Percentiles rank a stretch among this genome's conserved stretches.
Conservation (phyloP, 2,797 vertebrate species). For the Hirundo rustica region DNA sequence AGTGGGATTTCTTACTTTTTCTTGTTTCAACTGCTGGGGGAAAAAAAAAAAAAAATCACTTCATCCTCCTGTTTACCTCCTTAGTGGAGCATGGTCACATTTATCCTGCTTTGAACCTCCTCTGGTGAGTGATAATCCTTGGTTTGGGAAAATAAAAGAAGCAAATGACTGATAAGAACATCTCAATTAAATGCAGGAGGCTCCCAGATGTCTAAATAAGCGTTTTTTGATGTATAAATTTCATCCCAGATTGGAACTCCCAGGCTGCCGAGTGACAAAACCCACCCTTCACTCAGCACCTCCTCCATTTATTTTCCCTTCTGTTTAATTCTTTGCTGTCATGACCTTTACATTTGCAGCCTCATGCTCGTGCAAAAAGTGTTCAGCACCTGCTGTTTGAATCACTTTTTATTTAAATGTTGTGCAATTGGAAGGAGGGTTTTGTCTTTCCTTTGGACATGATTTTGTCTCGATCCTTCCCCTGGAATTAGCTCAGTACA, state of each 20-base stretch:
- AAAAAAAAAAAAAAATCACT: background rate
- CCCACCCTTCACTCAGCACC: background rate
- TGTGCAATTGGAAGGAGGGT: conserved; percentile 23
- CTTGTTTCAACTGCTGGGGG: background rate
- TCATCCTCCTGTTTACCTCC: background rate
- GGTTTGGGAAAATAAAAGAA: background rate
- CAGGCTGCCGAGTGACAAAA: background rate
- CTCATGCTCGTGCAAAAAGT: conserved; percentile 10
- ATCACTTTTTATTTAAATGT: background rate
- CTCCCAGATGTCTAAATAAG: background rate
- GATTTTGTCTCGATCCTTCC: conserved; percentile 49
- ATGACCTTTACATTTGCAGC: background rate
- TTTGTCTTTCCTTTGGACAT: background rate
- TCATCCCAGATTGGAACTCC: background rate
- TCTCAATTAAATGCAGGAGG: background rate
- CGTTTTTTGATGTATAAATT: background rate
- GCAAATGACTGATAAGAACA: background rate
- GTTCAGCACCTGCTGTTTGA: background rate
- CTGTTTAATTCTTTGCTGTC: background rate
- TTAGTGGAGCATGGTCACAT: background rate
- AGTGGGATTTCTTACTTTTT: background rate
- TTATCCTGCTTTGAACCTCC: background rate
- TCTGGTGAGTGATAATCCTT: background rate
- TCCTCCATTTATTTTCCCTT: background rate
- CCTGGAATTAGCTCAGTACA: conserved; percentile 70